Conservation (phyloP, 2,797 vertebrate species). For the Enoplosus armatus region DNA sequence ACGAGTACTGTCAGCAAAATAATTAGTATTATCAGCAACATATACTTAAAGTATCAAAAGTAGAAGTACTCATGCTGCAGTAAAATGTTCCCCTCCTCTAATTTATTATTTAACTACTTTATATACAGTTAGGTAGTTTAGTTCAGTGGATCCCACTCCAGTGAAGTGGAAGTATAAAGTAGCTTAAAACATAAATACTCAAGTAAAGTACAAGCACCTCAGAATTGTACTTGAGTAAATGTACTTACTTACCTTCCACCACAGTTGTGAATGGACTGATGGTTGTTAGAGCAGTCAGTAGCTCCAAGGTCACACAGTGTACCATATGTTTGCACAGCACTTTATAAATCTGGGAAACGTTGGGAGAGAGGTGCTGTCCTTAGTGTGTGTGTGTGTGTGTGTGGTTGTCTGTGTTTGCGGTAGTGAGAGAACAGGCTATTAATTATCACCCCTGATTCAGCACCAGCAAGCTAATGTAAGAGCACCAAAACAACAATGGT, state of each 20-base stretch:
- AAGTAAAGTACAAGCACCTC: background rate
- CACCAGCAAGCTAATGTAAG: constrained; percentile 39
- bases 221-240: background rate
- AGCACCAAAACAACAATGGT: constrained; percentile 15
- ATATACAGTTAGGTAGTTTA: background rate
- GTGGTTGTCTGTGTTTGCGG: constrained; percentile 10
- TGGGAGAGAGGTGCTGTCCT: constrained; percentile 16
- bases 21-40: background rate
- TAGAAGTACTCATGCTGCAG: background rate
- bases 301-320: constrained; percentile 54
- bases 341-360: constrained; percentile 54
- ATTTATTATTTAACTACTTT: background rate
- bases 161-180: background rate
- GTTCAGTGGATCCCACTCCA: background rate
- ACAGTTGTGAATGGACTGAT: constrained; percentile 12
- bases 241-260: background rate
- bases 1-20: background rate
- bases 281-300: constrained; percentile 23
- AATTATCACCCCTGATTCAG: constrained; percentile 63
- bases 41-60: too few relatives aligned
- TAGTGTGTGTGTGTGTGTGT: background rate
- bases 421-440: constrained; percentile 49
- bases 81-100: too few relatives aligned
- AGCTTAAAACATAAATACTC: background rate
- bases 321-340: constrained; percentile 55